These are phyloP conservation scores for Oscheius sp. DNA, from an alignment of 2,888 invertebrate genomes.

Conservation along the genomic window DNA sequence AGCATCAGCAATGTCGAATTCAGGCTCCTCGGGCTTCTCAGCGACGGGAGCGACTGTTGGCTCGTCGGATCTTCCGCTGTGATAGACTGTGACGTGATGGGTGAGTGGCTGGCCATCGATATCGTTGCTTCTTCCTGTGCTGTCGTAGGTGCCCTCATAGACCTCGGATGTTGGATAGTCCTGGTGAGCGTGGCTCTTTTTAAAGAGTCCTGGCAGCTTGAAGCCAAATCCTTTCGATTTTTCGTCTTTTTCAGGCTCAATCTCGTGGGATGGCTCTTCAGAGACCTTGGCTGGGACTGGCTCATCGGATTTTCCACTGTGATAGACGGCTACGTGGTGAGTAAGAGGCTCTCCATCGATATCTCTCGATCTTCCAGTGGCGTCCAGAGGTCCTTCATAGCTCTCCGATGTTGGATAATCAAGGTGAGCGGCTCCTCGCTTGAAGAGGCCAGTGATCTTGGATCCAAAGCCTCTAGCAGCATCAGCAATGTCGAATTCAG, in stretches of 20 bases:
- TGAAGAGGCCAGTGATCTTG: constrained; percentile 46
- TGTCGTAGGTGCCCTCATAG: constrained; percentile 39
- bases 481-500: constrained; percentile 20
- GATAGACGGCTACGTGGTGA: constrained; percentile 40
- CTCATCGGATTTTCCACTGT: constrained; percentile 35
- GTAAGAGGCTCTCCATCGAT: constrained; percentile 40
- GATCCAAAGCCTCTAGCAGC: constrained; percentile 28
- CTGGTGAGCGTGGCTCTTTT: constrained; percentile 37
- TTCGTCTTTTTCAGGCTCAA: not conserved
- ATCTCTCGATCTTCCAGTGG: constrained; percentile 23
- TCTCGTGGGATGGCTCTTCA: not conserved
- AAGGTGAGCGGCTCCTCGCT: constrained; percentile 38
- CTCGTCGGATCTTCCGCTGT: constrained; percentile 31
- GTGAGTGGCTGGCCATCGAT: constrained; percentile 35
- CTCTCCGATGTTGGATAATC: constrained; percentile 43
- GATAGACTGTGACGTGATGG: constrained; percentile 40
- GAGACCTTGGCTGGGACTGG: constrained; percentile 22
- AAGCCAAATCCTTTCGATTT: not conserved
- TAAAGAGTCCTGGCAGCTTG: constrained; percentile 40
- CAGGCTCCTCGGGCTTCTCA: constrained; percentile 13
- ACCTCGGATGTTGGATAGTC: constrained; percentile 37
- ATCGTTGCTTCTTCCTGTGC: constrained; percentile 16
- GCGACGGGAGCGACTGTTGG: constrained; percentile 26
- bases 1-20: constrained; percentile 28
- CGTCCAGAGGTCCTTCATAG: constrained; percentile 43